phyloP scores from a whole-genome alignment of 2,797 vertebrate species.

The Buceros bicornis region DNA sequence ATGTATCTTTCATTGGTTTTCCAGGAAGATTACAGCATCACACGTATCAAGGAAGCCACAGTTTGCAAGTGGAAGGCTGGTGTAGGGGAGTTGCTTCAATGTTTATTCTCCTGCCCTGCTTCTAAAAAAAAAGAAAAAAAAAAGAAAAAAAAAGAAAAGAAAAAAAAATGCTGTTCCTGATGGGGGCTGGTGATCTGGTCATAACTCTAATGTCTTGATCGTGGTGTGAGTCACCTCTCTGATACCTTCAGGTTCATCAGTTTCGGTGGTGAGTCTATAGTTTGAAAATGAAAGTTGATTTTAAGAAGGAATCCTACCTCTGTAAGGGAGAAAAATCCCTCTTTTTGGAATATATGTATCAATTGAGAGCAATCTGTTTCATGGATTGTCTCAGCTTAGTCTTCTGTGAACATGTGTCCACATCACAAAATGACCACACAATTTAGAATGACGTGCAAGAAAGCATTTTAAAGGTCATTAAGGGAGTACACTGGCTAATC shows the following conservation, averaged over 20 bases:
- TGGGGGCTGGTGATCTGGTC: neutral
- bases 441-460: neutral
- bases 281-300: neutral
- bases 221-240: neutral
- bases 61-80: neutral
- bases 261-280: neutral
- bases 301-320: neutral
- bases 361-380: neutral
- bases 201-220: neutral
- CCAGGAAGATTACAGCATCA: neutral
- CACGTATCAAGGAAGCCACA: rapidly evolving
- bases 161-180: neutral
- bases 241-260: rapidly evolving
- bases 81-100: neutral
- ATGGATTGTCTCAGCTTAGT: neutral
- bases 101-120: neutral
- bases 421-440: neutral
- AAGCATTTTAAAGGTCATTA: slow-evolving; percentile 10
- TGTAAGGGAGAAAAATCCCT: neutral
- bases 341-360: neutral
- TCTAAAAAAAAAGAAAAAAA: neutral
- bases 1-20: neutral
- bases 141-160: neutral
- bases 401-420: neutral
- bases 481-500: neutral